These are phyloP conservation scores for Callorhinus ursinus DNA, from an alignment of 2,113 vertebrate genomes.

Conservation along the genomic window DNA sequence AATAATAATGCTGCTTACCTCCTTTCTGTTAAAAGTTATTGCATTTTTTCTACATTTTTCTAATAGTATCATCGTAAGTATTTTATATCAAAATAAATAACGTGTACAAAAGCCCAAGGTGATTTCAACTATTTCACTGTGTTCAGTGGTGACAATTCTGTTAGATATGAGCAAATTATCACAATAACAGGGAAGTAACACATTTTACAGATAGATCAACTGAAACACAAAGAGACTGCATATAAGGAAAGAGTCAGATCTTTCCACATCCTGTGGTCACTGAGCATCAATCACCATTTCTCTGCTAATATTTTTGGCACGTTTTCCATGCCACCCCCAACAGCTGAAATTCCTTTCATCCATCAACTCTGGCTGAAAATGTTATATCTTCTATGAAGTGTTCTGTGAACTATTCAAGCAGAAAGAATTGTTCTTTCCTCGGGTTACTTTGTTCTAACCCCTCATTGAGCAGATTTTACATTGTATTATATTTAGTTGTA, in stretches of 20 bases:
- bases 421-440: constrained; percentile 18
- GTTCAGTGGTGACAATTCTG: background rate
- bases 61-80: background rate
- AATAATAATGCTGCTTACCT: background rate
- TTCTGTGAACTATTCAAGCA: constrained; percentile 31
- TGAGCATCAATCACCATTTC: background rate
- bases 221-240: background rate
- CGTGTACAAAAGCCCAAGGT: background rate
- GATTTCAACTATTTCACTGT: background rate
- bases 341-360: constrained; percentile 41
- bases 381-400: constrained; percentile 3
- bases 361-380: constrained; percentile 54
- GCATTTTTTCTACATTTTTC: background rate
- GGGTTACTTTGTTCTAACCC: background rate
- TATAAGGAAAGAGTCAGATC: background rate
- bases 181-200: background rate
- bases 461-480: background rate
- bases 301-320: constrained; percentile 42
- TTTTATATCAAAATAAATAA: background rate
- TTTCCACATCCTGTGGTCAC: background rate
- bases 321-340: background rate
- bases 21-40: background rate
- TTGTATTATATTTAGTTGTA: background rate
- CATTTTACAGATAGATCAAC: background rate
- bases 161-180: background rate